Evolutionary conservation across 2,797 vertebrate genomes (phyloP), one percentile per base, ranked within the genome.

Genomic region (Forpus xanthops): DNA sequence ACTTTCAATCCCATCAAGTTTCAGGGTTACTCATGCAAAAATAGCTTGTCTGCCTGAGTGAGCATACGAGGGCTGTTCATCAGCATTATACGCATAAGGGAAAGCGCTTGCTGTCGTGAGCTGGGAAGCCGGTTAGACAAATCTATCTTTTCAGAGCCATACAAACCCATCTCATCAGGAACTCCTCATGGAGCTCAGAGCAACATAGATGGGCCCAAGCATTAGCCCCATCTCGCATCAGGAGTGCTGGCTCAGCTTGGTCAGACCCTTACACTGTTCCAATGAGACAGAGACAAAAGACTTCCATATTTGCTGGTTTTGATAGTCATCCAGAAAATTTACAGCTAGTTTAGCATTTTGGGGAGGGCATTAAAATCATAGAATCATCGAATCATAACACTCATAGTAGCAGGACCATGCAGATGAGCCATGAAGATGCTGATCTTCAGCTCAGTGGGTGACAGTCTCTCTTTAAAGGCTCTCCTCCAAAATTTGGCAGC

Each of bases 21-120:
- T 74, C 15, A 23, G 72, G 85, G 47, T 78, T 93, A 67, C 61
- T 93, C 60, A 52, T 60, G 68, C 84, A 89, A 93, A 92, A 95
- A 67, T 8, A 86, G 55, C 41, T 80, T 65, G 25, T 75, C 64
- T 94, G 80, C 39, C 31, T 52, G 58, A 89, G 73, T 52, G 49
- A 87, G 60, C 0, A 0, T 50, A 61, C 0, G 0, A 79, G 68
- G 42, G 81, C 83, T 84, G 88, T 27, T 80, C 67, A 61, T 78
- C 75, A 80, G 35, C 60, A 72, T 47, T 27, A 1, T 2, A 30
- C 0, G 3, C 18, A 45, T 70, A 80, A 70, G 42, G 1, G 0
- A 17, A 45, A 90, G 82, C 0, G 0, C 73, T n/a, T 0, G 4
- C 39, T 2, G 2, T 4, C 6, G 3, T 11, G 15, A 75, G 80